Conservation (phyloP, 2,888 invertebrate genomes). For the Drepanosiphum platanoidis region DNA sequence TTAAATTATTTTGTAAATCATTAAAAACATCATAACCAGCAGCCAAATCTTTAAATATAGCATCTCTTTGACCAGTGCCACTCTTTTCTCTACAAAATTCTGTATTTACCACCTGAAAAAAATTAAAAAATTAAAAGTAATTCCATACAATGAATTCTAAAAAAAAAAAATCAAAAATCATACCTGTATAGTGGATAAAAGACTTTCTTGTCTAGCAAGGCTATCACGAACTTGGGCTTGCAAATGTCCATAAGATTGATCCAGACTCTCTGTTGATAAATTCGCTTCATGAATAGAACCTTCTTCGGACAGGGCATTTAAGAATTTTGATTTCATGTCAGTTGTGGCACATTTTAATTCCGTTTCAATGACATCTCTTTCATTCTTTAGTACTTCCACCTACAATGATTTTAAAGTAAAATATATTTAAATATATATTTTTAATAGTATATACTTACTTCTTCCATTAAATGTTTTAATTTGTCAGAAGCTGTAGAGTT, state of each 20-base stretch:
- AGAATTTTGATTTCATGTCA: constrained; percentile 85
- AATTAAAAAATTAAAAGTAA: constrained; percentile 20
- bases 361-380: constrained; percentile 88
- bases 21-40: constrained; percentile 92
- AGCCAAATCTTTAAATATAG: constrained; percentile 84
- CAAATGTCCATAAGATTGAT: constrained; percentile 79
- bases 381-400: constrained; percentile 87
- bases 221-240: constrained; percentile 83
- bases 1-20: constrained; percentile 88
- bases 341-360: constrained; percentile 82
- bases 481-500: constrained; percentile 72
- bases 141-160: too few species aligned
- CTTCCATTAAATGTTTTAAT: constrained; percentile 82
- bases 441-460: constrained; percentile 68
- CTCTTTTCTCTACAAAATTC: constrained; percentile 72
- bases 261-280: constrained; percentile 77
- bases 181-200: constrained; percentile 77
- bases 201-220: constrained; percentile 76
- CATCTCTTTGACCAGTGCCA: constrained; percentile 76
- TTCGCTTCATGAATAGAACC: constrained; percentile 83
- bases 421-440: constrained; percentile 26
- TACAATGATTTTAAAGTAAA: constrained; percentile 65
- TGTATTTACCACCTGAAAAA: constrained; percentile 70
- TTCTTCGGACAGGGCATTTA: constrained; percentile 79
- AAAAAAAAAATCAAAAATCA: constrained; percentile 66